Evolutionary conservation across 2,113 vertebrate species (phyloP).

Genomic region (Panthera tigris): DNA sequence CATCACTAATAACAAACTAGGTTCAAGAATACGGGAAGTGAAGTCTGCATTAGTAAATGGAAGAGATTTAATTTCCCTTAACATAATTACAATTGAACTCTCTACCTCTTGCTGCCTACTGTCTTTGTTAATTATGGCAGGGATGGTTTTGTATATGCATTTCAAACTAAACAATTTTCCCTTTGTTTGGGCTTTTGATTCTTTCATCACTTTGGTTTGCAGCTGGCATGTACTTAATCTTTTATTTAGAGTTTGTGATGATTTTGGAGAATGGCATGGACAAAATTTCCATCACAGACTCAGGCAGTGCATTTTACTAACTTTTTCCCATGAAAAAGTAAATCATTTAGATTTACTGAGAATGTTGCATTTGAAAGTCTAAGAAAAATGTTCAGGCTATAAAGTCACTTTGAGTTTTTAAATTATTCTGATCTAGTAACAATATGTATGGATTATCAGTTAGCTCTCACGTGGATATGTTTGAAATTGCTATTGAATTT

Average conservation of each 20-base stretch:
- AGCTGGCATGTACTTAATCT: conserved; percentile 37
- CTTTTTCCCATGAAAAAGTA: not conserved
- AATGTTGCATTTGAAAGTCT: not conserved
- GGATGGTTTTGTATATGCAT: not conserved
- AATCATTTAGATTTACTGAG: conserved; percentile 10
- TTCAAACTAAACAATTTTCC: conserved; percentile 45
- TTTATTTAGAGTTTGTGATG: conserved; percentile 34
- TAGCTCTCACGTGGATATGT: not conserved
- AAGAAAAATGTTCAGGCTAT: not conserved
- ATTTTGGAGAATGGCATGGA: not conserved
- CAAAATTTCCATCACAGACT: not conserved
- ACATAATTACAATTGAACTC: conserved; percentile 36
- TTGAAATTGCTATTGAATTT: not conserved
- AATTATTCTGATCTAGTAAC: conserved; percentile 44
- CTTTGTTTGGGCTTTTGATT: conserved; percentile 27
- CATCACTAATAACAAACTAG: not conserved
- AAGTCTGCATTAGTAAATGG: conserved; percentile 28
- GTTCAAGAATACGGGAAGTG: conserved; percentile 38
- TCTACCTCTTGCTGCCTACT: not conserved
- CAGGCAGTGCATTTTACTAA: not conserved
- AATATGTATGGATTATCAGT: not conserved
- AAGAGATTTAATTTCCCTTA: conserved; percentile 46
- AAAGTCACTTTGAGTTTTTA: conserved; percentile 36
- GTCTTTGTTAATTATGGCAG: conserved; percentile 24
- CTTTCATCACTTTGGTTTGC: conserved; percentile 29